Evolutionary conservation across 2,888 invertebrate species (phyloP).

Genomic region (Chrysina gloriosa): DNA sequence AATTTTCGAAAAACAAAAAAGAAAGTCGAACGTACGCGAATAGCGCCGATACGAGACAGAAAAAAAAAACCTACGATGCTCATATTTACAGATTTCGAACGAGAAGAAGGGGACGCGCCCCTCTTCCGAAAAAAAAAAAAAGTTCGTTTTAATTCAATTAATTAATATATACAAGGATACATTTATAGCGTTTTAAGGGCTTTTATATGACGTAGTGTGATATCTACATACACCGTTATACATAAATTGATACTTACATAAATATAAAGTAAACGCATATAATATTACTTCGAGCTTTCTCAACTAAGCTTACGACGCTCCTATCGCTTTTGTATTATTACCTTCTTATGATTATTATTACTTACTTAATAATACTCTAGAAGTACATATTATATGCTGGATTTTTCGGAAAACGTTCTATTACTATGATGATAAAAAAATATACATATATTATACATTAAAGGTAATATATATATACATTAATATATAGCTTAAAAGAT

Average conservation of each 20-base stretch:
- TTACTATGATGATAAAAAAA: conserved; percentile 40
- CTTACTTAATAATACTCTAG: background rate
- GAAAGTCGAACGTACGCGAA: background rate
- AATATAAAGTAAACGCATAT: conserved; percentile 18
- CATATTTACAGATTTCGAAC: conserved; percentile 1
- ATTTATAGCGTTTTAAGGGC: conserved; percentile 28
- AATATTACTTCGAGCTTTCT: conserved; percentile 35
- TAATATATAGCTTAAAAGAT: conserved; percentile 59
- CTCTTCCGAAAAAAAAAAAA: background rate
- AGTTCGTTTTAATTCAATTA: background rate
- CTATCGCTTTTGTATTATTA: background rate
- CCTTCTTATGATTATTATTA: background rate
- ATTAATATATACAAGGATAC: background rate
- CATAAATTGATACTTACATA: conserved; percentile 2
- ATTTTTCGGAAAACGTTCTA: conserved; percentile 32
- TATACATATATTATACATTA: conserved; percentile 39
- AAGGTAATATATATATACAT: conserved; percentile 42
- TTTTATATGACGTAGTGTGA: conserved; percentile 36
- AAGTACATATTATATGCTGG: conserved; percentile 37
- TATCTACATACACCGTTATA: conserved; percentile 33
- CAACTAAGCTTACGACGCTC: conserved; percentile 2
- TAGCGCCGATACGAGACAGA: conserved; percentile 40
- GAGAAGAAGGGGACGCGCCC: background rate
- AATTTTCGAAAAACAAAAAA: conserved; percentile 5
- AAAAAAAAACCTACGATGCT: conserved; percentile 32